Evolutionary conservation across 2,113 vertebrate species (phyloP), one percentile per base, ranked within the genome.

Genomic region (Lagopus muta): DNA sequence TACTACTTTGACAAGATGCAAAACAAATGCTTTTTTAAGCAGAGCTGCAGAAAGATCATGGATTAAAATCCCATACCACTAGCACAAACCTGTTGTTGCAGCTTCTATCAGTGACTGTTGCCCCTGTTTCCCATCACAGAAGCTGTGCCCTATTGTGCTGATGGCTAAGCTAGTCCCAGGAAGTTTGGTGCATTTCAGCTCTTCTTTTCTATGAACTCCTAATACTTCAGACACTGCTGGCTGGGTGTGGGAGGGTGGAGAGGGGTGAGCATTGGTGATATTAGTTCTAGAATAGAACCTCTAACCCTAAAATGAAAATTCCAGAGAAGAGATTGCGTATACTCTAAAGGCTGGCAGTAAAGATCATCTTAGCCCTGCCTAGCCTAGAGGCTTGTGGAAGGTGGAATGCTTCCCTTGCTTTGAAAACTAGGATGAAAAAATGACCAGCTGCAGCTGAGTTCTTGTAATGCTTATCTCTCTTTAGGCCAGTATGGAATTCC

Each of bases 401-500:
- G 8, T 71, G 11, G 4, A 70, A 24, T 52, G 55, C 3, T 73
- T 89, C 22, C 7, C 15, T 50, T 70, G 6, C 61, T 6, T 22
- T 70, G 62, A 75, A 72, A 50, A 36, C 13, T 76, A 48, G 13
- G 66, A 32, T 10, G 43, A 66, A 34, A 67, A 85, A 57, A 76
- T 3, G 6, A 8, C 27, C 4, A 14, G 14, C 42, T 62, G 42
- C 38, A 71, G 8, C 42, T 34, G 64, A 40, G 12, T 52, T 96
- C 13, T 81, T 32, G 10, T 36, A 66, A 55, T 87, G 18, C 27
- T 66, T 65, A 82, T 87, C 66, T 77, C 38, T 60, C 64, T 98
- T 89, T 93, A 99, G 99, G 99, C 83, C 99, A 99, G 93, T 99
- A 99, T 38, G 99, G 99, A 25, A 99, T 99, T 95, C 99, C 99